Percentiles rank a stretch among this genome's conserved stretches.
Evolutionary conservation across 2,888 invertebrate genomes (phyloP).

Genomic region (Melanchra persicariae): DNA sequence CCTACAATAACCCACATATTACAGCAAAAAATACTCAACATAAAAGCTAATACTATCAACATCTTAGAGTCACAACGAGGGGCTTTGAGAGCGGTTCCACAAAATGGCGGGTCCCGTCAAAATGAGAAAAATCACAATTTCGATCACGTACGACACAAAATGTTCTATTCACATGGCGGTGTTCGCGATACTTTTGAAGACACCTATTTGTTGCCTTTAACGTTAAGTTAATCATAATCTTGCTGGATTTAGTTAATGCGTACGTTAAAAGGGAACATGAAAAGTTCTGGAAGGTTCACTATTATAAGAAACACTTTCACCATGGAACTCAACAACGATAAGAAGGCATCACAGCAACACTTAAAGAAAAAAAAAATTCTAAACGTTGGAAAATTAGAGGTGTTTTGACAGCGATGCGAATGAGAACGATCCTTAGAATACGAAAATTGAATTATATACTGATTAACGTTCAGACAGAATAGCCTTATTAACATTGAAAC

Average conservation of each 20-base stretch:
- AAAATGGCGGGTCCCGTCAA: conserved; percentile 67
- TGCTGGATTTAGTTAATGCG: background rate
- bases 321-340: background rate
- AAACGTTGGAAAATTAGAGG: too few species aligned
- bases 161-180: conserved; percentile 60
- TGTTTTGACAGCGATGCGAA: too few species aligned
- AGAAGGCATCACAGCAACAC: too few species aligned
- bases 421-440: too few species aligned
- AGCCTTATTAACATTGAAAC: background rate
- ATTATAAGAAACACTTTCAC: background rate
- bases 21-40: conserved; percentile 47
- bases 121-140: conserved; percentile 73
- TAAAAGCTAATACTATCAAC: conserved; percentile 60
- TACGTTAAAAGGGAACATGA: background rate
- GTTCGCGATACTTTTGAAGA: conserved; percentile 53
- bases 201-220: conserved; percentile 49
- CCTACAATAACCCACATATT: conserved; percentile 38
- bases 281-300: background rate
- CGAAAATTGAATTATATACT: too few species aligned
- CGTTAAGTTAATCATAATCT: conserved; percentile 46
- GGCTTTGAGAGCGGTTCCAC: conserved; percentile 46
- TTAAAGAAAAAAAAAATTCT: too few species aligned
- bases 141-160: conserved; percentile 69
- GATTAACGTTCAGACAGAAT: background rate
- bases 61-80: conserved; percentile 54